phyloP scores from a whole-genome alignment of 2,797 vertebrate genomes.

The Zalophus californianus region DNA sequence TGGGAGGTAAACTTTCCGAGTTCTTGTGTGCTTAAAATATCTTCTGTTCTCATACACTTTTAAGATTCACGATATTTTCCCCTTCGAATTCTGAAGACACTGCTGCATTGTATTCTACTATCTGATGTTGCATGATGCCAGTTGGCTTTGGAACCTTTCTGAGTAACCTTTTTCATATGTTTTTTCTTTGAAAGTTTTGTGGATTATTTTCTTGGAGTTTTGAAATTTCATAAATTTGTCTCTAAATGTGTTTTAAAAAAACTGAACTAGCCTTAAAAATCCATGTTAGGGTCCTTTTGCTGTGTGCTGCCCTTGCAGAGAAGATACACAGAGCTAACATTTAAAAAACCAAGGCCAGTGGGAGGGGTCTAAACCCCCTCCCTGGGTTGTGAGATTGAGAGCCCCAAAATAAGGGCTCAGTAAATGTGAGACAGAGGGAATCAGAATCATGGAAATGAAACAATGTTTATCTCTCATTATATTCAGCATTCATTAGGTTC shows the following conservation, averaged over 20 bases:
- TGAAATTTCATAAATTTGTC: constrained; percentile 16
- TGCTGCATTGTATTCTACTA: not conserved
- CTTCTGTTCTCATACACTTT: constrained; percentile 56
- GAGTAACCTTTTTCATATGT: constrained; percentile 27
- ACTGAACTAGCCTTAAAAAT: not conserved
- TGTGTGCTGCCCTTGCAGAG: not conserved
- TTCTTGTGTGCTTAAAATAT: constrained; percentile 64
- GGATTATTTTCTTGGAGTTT: constrained; percentile 49
- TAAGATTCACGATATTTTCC: constrained; percentile 52
- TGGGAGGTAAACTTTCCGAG: constrained; percentile 50
- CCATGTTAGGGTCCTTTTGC: not conserved
- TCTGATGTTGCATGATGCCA: constrained; percentile 6
- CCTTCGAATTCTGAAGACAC: constrained; percentile 56
- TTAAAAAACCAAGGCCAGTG: constrained; percentile 17
- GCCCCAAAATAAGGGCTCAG: not conserved
- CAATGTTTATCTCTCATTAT: not conserved
- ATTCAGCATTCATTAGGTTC: not conserved
- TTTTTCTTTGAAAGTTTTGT: constrained; percentile 33
- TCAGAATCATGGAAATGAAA: constrained; percentile 38
- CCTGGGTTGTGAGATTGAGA: not conserved
- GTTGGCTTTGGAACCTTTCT: constrained; percentile 60
- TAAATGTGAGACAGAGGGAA: constrained; percentile 12
- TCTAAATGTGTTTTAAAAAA: constrained; percentile 7
- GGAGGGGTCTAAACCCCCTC: not conserved
- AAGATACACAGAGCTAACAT: constrained; percentile 10